Percentiles rank a stretch among this genome's conserved stretches.
phyloP scores from a whole-genome alignment of 2,113 vertebrate genomes.

The Pteronura brasiliensis region DNA sequence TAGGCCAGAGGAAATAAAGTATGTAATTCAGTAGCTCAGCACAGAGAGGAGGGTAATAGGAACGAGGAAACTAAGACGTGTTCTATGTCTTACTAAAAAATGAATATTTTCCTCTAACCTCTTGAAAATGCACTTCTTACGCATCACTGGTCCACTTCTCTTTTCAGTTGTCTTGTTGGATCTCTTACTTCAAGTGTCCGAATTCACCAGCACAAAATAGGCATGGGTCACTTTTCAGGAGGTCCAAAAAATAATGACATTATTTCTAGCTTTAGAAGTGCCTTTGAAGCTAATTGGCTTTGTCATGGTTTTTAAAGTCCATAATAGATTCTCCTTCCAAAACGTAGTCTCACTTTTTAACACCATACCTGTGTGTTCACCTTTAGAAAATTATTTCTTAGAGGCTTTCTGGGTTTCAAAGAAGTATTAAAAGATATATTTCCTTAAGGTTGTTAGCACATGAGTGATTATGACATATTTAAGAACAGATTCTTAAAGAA shows the following conservation, averaged over 20 bases:
- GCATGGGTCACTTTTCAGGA: neutral
- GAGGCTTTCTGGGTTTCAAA: neutral
- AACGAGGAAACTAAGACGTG: neutral
- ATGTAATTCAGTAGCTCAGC: neutral
- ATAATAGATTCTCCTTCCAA: neutral
- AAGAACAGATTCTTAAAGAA: neutral
- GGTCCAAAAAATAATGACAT: neutral
- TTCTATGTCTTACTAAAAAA: neutral
- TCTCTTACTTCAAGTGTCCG: neutral
- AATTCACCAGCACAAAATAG: neutral
- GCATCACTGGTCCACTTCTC: neutral
- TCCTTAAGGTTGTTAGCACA: neutral
- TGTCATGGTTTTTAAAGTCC: neutral
- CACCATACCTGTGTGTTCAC: neutral
- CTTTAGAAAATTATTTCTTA: neutral
- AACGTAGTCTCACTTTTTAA: neutral
- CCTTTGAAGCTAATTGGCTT: neutral
- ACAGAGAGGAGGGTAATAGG: neutral
- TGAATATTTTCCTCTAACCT: neutral
- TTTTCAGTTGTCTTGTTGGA: neutral
- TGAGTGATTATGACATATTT: neutral
- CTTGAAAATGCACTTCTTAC: neutral
- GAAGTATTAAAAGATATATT: neutral
- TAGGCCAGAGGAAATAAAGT: neutral
- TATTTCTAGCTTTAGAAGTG: neutral